These are phyloP conservation scores for Dynastes grantii DNA, from an alignment of 2,888 invertebrate genomes.

Conservation along the genomic window DNA sequence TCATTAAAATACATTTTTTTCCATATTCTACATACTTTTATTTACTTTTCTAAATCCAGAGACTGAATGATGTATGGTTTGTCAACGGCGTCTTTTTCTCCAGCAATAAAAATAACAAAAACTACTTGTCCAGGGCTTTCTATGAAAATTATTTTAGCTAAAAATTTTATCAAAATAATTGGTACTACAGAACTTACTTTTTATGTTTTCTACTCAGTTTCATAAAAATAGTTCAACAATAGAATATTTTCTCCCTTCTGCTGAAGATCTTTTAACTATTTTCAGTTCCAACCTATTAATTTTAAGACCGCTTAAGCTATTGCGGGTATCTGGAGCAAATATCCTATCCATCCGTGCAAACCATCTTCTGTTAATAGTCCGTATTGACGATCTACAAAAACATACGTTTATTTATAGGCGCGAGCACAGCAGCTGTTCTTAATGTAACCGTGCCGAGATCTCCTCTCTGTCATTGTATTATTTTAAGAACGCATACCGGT, in stretches of 20 bases:
- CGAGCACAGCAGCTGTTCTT: conserved; percentile 24
- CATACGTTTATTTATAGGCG: conserved; percentile 26
- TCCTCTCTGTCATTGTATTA: conserved; percentile 33
- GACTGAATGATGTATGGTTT: too few species aligned
- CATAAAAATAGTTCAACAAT: too few species aligned
- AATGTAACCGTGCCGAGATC: conserved; percentile 16
- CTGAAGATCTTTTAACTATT: neutral
- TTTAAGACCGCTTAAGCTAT: conserved; percentile 2
- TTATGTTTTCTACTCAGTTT: too few species aligned
- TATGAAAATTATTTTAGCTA: too few species aligned
- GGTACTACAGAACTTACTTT: too few species aligned
- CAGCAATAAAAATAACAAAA: too few species aligned
- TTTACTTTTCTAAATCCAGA: too few species aligned
- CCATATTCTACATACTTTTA: too few species aligned
- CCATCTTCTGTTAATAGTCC: conserved; percentile 6
- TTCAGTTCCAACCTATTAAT: neutral
- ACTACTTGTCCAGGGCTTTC: too few species aligned
- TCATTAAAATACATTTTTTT: too few species aligned
- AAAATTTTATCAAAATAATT: too few species aligned
- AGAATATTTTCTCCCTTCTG: neutral
- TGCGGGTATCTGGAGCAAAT: conserved; percentile 28
- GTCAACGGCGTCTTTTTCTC: too few species aligned
- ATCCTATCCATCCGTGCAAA: conserved; percentile 28
- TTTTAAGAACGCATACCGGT: conserved; percentile 23
- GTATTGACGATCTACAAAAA: conserved; percentile 41